Percentiles rank a stretch among this genome's conserved stretches.
phyloP scores from a whole-genome alignment of 2,113 vertebrate genomes.

The Oriolus oriolus region DNA sequence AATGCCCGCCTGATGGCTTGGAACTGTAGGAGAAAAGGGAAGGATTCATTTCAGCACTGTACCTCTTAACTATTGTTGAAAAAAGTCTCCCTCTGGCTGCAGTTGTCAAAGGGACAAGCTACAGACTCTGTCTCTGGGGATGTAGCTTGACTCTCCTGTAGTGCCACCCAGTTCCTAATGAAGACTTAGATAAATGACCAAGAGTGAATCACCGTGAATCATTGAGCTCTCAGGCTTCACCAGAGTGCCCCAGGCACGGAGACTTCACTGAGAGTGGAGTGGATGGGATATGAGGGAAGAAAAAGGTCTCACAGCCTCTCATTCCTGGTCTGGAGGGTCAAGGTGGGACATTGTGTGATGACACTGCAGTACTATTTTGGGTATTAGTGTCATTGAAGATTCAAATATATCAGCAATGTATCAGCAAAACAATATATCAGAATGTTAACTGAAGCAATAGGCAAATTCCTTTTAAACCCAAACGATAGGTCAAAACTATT shows the following conservation, averaged over 20 bases:
- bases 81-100: not conserved
- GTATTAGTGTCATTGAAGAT: not conserved
- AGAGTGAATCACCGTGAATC: not conserved
- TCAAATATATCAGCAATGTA: not conserved
- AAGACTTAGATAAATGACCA: not conserved
- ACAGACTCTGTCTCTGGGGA: not conserved
- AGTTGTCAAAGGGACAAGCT: not conserved
- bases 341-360: not conserved
- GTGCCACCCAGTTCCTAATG: not conserved
- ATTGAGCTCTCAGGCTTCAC: not conserved
- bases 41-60: not conserved
- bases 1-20: not conserved
- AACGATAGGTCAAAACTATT: not conserved
- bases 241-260: not conserved
- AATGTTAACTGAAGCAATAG: not conserved
- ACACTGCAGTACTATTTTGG: not conserved
- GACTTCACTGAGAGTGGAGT: not conserved
- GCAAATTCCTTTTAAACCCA: not conserved
- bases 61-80: not conserved
- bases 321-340: not conserved
- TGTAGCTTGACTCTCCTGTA: not conserved
- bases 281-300: not conserved
- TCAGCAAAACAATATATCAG: not conserved
- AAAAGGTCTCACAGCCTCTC: not conserved
- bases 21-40: not conserved